Conservation (phyloP, 2,113 vertebrate genomes). For the human region GRCh38 chr4:163704001-163704500, state of each 20-base stretch:
- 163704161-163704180: neutral
- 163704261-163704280: neutral
- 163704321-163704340: neutral
- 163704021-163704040: neutral
- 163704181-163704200: neutral
- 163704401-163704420: neutral
- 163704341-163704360: neutral
- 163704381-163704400: neutral
- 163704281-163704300: neutral
- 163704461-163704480: neutral
- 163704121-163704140: neutral
- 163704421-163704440: neutral
- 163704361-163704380: neutral
- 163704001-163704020: neutral
- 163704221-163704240: neutral
- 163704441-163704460: neutral
- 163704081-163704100: neutral
- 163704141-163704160: neutral
- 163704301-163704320: neutral
- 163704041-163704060: neutral
- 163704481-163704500: neutral
- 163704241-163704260: neutral
- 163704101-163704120: neutral
- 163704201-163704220: too few species aligned
- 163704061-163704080: neutral